Percentiles rank a stretch among this genome's conserved stretches.
Conservation (phyloP, 2,113 vertebrate species). For the Bos javanicus region DNA sequence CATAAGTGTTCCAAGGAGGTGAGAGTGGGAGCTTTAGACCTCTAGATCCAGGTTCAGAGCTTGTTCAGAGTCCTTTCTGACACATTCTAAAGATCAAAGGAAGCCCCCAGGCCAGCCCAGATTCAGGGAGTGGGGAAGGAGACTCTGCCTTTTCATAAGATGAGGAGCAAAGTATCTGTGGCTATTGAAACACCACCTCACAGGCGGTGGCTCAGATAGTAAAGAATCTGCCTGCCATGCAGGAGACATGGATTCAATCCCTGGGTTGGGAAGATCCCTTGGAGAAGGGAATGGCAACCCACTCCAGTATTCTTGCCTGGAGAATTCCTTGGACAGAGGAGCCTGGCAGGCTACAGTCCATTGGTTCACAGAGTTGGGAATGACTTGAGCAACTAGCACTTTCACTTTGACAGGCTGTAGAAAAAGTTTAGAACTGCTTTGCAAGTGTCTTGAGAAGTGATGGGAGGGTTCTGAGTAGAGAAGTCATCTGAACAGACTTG, state of each 20-base stretch:
- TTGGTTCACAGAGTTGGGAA: neutral
- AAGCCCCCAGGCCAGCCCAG: neutral
- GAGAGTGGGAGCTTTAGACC: neutral
- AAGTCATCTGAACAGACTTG: neutral
- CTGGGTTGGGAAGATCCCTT: neutral
- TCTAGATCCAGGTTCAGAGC: neutral
- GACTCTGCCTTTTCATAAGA: neutral
- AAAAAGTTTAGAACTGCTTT: neutral
- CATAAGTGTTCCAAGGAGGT: neutral
- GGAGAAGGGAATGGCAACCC: neutral
- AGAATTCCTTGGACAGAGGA: neutral
- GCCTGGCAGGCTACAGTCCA: neutral
- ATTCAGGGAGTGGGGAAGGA: neutral
- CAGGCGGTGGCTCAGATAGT: neutral
- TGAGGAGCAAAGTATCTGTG: neutral
- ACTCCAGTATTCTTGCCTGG: neutral
- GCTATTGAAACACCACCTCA: neutral
- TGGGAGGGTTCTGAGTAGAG: neutral
- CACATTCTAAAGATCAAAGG: neutral
- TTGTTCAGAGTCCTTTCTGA: neutral
- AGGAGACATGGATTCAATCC: neutral
- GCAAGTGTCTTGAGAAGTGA: neutral
- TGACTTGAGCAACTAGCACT: neutral
- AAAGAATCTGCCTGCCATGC: neutral
- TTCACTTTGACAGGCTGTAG: neutral